phyloP scores from a whole-genome alignment of 1,140 invertebrate species.

The Cydia splendana region DNA sequence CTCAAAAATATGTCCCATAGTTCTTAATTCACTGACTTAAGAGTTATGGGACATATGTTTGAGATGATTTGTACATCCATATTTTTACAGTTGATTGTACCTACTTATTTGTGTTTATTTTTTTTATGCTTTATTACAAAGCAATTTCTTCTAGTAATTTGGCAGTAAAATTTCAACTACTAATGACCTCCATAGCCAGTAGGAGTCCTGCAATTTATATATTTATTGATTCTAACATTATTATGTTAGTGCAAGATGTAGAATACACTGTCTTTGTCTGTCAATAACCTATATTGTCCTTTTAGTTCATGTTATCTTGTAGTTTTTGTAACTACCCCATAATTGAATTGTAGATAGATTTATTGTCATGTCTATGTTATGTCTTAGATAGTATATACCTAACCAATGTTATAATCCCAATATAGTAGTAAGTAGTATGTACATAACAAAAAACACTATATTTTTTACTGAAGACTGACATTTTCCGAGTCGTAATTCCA shows the following conservation, averaged over 20 bases:
- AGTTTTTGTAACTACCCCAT: conserved; percentile 26
- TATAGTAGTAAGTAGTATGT: neutral
- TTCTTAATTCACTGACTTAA: too few relatives aligned
- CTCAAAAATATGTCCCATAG: too few relatives aligned
- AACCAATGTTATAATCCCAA: conserved; percentile 16
- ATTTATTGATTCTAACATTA: neutral
- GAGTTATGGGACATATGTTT: too few relatives aligned
- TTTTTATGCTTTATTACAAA: too few relatives aligned
- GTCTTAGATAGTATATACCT: conserved; percentile 25
- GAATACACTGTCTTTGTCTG: neutral
- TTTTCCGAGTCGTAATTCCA: neutral
- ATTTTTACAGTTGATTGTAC: too few relatives aligned
- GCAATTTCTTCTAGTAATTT: neutral
- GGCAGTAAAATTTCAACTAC: neutral
- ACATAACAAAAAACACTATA: conserved; percentile 20
- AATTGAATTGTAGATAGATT: conserved; percentile 23
- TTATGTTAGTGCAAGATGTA: conserved; percentile 14
- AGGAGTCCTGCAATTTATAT: neutral
- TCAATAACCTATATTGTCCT: neutral
- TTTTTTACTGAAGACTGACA: neutral
- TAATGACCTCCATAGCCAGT: neutral
- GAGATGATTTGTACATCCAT: too few relatives aligned
- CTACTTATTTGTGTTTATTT: too few relatives aligned
- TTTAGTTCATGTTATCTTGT: conserved; percentile 33
- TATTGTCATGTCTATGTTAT: conserved; percentile 10